Evolutionary conservation across 2,888 invertebrate genomes (phyloP).

Genomic region (Pyrrhia umbra): DNA sequence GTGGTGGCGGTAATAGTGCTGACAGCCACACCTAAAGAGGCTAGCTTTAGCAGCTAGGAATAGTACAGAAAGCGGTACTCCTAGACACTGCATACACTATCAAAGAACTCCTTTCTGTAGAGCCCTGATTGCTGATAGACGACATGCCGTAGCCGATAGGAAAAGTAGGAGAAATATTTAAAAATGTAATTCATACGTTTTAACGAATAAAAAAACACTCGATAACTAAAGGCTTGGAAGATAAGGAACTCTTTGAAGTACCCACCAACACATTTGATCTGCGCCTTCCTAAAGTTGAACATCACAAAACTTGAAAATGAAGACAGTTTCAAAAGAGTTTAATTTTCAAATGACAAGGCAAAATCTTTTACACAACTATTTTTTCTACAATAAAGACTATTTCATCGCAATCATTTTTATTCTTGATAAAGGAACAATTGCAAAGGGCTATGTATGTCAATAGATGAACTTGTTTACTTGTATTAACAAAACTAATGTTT

Average conservation of each 20-base stretch:
- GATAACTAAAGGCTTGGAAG: background rate
- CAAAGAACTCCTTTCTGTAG: too few relatives aligned
- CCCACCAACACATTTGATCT: background rate
- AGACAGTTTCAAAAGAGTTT: background rate
- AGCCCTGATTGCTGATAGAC: too few relatives aligned
- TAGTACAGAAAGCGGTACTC: too few relatives aligned
- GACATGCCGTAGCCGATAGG: too few relatives aligned
- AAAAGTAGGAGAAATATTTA: too few relatives aligned
- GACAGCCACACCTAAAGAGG: too few relatives aligned
- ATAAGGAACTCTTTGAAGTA: background rate
- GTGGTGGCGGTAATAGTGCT: too few relatives aligned
- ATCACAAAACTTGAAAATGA: background rate
- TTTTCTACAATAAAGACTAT: background rate
- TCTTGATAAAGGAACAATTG: background rate
- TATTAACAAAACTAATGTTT: slow-evolving; percentile 10
- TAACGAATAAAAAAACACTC: too few relatives aligned
- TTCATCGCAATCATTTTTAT: background rate
- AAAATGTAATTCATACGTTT: too few relatives aligned
- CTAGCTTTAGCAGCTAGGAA: too few relatives aligned
- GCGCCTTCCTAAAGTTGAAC: background rate
- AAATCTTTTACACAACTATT: background rate
- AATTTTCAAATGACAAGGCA: background rate
- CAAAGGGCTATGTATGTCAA: background rate
- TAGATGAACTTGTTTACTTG: slow-evolving; percentile 28
- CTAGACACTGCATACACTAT: too few relatives aligned